Evolutionary conservation across 2,113 vertebrate genomes (phyloP).

Genomic region (Rhodinocichla rosea): DNA sequence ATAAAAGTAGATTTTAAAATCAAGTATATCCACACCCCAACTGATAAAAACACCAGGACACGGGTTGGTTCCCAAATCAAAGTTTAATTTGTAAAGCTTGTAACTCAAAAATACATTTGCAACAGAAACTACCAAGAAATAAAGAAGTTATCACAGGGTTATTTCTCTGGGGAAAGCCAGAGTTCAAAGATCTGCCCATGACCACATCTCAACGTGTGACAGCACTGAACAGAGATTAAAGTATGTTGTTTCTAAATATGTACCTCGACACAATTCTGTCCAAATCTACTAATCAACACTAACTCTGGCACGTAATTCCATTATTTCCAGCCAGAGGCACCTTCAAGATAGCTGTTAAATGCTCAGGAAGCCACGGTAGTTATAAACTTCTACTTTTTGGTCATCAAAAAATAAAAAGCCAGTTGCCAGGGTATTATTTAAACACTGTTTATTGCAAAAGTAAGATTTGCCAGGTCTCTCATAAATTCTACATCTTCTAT

Average conservation of each 20-base stretch:
- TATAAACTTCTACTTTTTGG: neutral
- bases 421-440: neutral
- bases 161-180: neutral
- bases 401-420: neutral
- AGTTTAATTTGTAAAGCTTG: slow-evolving; percentile 13
- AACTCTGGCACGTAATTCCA: neutral
- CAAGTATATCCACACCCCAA: neutral
- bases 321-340: neutral
- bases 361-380: neutral
- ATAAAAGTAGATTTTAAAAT: neutral
- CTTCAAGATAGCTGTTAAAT: slow-evolving; percentile 42
- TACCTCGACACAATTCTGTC: neutral
- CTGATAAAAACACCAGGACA: slow-evolving; percentile 4
- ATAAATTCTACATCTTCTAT: neutral
- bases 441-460: neutral
- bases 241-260: neutral
- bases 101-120: slow-evolving; percentile 4
- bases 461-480: neutral
- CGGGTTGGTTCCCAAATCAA: slow-evolving; percentile 4
- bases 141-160: neutral
- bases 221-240: neutral
- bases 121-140: neutral
- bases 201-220: neutral
- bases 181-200: neutral
- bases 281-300: neutral